A percentile compares a stretch with the other conserved stretches of the same genome.
Evolutionary conservation across 2,113 vertebrate species (phyloP).

Genomic region (Progne subis): DNA sequence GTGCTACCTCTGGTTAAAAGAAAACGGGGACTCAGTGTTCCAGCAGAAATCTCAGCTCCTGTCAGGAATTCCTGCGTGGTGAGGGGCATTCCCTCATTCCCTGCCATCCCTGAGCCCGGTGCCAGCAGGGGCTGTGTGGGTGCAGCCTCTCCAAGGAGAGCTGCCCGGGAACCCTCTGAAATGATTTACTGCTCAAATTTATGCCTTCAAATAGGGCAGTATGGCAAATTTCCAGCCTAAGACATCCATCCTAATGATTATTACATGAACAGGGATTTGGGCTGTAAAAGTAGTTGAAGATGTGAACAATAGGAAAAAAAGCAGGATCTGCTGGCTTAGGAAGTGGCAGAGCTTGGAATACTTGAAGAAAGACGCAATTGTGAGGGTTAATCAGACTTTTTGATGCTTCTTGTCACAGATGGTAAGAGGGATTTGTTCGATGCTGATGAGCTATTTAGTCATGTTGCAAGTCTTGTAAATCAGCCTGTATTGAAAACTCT

Average conservation of each 20-base stretch:
- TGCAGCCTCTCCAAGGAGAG: not conserved
- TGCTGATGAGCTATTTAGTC: slow-evolving; percentile 53
- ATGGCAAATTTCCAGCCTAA: not conserved
- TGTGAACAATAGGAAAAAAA: not conserved
- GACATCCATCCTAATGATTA: not conserved
- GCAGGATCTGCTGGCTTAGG: not conserved
- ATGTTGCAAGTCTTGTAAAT: slow-evolving; percentile 34
- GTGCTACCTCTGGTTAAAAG: not conserved
- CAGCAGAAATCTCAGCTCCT: not conserved
- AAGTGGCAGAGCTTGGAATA: not conserved
- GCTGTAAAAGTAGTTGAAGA: not conserved
- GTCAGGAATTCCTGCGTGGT: not conserved
- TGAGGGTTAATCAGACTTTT: slow-evolving; percentile 30
- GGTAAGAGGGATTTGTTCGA: slow-evolving; percentile 14
- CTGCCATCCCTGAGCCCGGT: not conserved
- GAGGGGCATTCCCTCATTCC: not conserved
- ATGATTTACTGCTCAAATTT: not conserved
- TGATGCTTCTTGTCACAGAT: slow-evolving; percentile 26
- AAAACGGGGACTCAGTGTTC: not conserved
- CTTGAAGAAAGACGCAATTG: not conserved
- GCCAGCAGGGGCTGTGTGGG: not conserved
- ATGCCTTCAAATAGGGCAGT: not conserved
- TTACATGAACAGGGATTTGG: not conserved
- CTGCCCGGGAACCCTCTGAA: not conserved
- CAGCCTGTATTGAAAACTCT: slow-evolving; percentile 32